Base-by-base conservation (phyloP, 2,113 vertebrate genomes). In the Neodon shergylaensis region DNA sequence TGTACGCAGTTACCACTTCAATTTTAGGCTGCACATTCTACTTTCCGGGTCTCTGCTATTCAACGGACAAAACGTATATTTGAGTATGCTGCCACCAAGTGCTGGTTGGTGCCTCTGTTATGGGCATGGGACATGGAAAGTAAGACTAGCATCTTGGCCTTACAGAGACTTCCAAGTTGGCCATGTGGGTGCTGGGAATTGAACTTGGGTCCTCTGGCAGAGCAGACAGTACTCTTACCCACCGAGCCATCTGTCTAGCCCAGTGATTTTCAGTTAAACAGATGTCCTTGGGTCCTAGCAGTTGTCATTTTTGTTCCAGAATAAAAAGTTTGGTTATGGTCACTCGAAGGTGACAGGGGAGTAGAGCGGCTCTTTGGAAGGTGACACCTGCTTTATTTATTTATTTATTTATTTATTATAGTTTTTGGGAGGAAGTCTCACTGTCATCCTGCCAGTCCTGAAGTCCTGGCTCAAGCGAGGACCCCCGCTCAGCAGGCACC, bases 51-150 rank as follows among this genome's bases (percentile, higher is more conserved):
- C 87, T 87, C 28, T 76, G 39, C 58, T 96, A 14, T 3, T 31
- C 10, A 39, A 47, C 3, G 77, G 68, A 77, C 54, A 19, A 86
- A 47, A 13, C 63, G 79, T 63, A 1, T 42, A 63, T 63, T 54
- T 47, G 83, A 65, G 72, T 88, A 39, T 42, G 74, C 88, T 85
- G 95, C 83, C 83, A 82, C 66, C 86, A 70, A 26, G 78, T 68
- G 93, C 92, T 63, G 47, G 44, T 0, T 11, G 31, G 52, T 4
- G 58, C 73, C 78, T 42, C 33, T 52, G 16, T 42, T 72, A 22
- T 19, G 7, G 19, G 13, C 42, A 24, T 14, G 44, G 65, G 72
- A 21, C 54, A 44, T 8, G 42, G 72, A 88, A 66, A 54, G 36
- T 21, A 14, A 76, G 63, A 88, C 28, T 0, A 31, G 70, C 24